These are phyloP conservation scores for Propithecus deckenii DNA, from an alignment of 2,797 vertebrate species.

Conservation along the genomic window DNA sequence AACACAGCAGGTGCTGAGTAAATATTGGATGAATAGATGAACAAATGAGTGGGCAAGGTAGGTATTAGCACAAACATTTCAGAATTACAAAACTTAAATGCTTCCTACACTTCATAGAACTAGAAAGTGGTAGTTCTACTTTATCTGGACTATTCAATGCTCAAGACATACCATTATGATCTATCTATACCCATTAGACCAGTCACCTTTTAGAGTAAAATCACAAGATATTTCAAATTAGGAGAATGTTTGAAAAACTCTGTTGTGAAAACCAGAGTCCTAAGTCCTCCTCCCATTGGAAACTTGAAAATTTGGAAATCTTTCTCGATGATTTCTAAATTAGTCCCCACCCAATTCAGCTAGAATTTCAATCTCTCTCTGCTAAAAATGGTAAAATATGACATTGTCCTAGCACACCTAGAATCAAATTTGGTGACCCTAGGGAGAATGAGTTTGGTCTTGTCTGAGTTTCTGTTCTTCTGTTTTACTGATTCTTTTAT, in stretches of 20 bases:
- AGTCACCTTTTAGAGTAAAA: not conserved
- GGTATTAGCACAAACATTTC: not conserved
- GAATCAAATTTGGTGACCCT: not conserved
- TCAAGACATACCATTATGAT: not conserved
- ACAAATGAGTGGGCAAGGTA: not conserved
- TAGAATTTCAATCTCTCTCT: not conserved
- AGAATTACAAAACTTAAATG: not conserved
- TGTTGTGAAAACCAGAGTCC: not conserved
- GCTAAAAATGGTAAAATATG: not conserved
- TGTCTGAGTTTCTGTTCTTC: not conserved
- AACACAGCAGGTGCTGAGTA: not conserved
- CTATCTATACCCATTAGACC: not conserved
- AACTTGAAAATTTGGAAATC: not conserved
- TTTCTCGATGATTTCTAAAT: not conserved
- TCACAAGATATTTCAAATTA: not conserved
- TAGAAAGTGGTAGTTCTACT: not conserved
- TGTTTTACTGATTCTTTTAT: not conserved
- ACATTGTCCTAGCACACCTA: not conserved
- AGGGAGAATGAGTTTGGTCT: not conserved
- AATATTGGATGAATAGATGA: not conserved
- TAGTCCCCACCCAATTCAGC: not conserved
- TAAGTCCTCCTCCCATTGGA: not conserved
- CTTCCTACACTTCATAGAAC: not conserved
- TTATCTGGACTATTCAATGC: not conserved
- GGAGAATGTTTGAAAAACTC: not conserved